Conservation (phyloP, 1,140 invertebrate species). For the Saccostrea glomerata region DNA sequence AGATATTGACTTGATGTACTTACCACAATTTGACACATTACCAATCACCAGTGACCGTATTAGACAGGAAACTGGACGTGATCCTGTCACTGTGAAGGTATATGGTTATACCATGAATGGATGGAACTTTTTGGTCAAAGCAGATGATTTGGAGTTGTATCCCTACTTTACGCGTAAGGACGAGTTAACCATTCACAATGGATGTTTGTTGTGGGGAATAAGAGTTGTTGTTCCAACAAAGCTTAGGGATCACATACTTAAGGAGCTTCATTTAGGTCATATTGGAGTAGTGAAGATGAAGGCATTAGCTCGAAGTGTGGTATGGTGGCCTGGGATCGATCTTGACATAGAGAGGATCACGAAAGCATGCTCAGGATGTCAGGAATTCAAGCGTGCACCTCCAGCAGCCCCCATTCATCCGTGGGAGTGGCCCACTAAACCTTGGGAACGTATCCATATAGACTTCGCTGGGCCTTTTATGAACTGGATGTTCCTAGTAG, state of each 20-base stretch:
- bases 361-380: slow-evolving; percentile 79
- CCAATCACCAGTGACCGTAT: no score
- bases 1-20: not conserved
- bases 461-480: slow-evolving; percentile 65
- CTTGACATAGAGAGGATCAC: slow-evolving; percentile 77
- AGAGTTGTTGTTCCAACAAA: not conserved
- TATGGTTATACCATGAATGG: no score
- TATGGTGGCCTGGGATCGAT: no score
- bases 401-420: slow-evolving; percentile 52
- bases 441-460: slow-evolving; percentile 59
- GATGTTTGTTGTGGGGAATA: slow-evolving; percentile 21
- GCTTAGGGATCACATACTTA: no score
- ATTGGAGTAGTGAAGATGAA: slow-evolving; percentile 53
- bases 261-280: slow-evolving; percentile 19
- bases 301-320: not conserved
- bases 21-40: not conserved
- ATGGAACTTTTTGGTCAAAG: no score
- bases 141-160: no score
- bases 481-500: slow-evolving; percentile 60
- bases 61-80: no score
- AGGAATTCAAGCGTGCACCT: slow-evolving; percentile 36
- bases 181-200: no score
- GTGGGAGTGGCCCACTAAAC: slow-evolving; percentile 54
- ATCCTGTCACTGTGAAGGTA: no score
- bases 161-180: no score